Base-by-base conservation (phyloP, 2,113 vertebrate genomes). In the Phasianus colchicus region DNA sequence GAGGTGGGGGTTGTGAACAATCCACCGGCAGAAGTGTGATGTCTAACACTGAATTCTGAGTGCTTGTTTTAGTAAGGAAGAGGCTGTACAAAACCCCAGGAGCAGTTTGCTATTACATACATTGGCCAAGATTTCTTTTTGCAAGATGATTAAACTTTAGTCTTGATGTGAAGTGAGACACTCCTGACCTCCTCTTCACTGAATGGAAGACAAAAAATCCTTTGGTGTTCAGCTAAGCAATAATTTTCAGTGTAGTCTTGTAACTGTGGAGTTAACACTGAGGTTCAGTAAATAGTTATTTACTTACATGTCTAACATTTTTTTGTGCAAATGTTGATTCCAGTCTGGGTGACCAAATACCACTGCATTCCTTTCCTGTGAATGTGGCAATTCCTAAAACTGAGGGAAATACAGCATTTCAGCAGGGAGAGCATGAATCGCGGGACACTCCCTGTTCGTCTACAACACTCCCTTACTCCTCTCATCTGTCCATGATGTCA, bases 351-450 rank as follows among this genome's bases (percentile, higher is more conserved):
- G 88, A 93, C 88, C 61, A 66, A 91, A 94, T 52, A 93, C 72
- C 50, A 92, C 92, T 22, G 42, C 95, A 96, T 96, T 96, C 95
- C 93, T 96, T 96, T 96, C 90, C 86, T 74, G 88, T 96, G 95
- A 95, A 89, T 6, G 9, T 94, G 87, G 74, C 89, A 94, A 70
- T 89, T 96, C 82, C 66, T 91, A 43, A 93, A 76, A 91, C 91
- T 61, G 88, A 88, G 88, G 60, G 64, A 86, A 94, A 72, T 80
- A 76, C 60, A 82, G 55, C 40, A 71, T 93, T 92, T 96, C 96
- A 93, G 60, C 79, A 92, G 92, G 88, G 93, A 96, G 90, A 91
- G 79, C 64, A 84, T 92, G 72, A 90, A 88, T 75, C 60, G 88
- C 82, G 75, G 85, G 95, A 94, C 90, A 94, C 96, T 95, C 96